Conservation (phyloP, 2,113 vertebrate genomes). For the Tretioscincus oriximinensis region DNA sequence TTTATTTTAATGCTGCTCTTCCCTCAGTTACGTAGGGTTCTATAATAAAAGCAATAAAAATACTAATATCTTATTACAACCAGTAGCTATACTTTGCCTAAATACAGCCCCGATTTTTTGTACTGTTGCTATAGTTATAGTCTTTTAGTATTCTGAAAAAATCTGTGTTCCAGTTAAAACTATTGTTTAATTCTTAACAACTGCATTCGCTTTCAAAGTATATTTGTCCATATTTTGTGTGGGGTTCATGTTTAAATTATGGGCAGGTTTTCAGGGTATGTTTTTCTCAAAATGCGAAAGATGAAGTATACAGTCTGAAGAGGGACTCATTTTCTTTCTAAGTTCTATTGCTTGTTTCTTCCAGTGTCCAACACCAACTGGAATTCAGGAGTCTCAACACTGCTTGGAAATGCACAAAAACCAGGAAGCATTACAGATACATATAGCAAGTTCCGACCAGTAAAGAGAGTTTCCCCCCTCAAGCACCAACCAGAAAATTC, state of each 20-base stretch:
- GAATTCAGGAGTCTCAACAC: constrained; percentile 84
- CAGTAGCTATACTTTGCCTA: too few relatives aligned
- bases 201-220: neutral
- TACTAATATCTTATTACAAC: too few relatives aligned
- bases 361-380: constrained; percentile 89
- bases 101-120: too few relatives aligned
- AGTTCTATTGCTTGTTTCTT: constrained; percentile 37
- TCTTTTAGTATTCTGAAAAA: neutral
- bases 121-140: too few relatives aligned
- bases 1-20: too few relatives aligned
- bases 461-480: constrained; percentile 94
- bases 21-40: too few relatives aligned
- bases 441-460: constrained; percentile 94
- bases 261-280: neutral
- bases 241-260: neutral
- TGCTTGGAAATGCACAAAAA: constrained; percentile 83
- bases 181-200: neutral
- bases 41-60: too few relatives aligned
- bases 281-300: constrained; percentile 10
- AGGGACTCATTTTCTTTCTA: constrained; percentile 12
- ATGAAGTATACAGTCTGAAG: neutral
- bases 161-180: neutral
- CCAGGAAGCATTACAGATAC: constrained; percentile 89
- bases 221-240: neutral
- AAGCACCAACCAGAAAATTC: constrained; percentile 93